Conservation (phyloP, 2,888 invertebrate genomes). For the Andrena hattorfiana region DNA sequence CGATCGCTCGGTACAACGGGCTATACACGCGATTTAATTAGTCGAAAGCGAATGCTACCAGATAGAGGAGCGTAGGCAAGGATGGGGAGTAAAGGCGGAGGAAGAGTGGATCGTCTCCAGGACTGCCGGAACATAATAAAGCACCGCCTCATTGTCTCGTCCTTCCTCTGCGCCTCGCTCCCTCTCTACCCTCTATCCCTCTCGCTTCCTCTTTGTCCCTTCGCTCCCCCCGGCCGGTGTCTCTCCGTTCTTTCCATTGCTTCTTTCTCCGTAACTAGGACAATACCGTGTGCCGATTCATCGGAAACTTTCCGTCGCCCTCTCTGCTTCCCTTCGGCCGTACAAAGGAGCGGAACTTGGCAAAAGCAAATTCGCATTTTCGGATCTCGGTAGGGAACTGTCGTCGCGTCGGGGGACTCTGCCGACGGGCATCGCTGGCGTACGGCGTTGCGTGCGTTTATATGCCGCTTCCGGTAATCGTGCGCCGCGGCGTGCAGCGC, state of each 20-base stretch:
- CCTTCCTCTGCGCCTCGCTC: constrained; percentile 3
- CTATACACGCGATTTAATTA: constrained; percentile 62
- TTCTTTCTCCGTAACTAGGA: constrained; percentile 53
- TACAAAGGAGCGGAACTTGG: constrained; percentile 48
- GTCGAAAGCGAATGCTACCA: constrained; percentile 59
- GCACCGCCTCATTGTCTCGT: constrained; percentile 65
- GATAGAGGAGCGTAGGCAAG: constrained; percentile 23
- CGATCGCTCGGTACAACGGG: constrained; percentile 51
- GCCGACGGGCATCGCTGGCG: background rate
- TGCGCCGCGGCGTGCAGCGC: background rate
- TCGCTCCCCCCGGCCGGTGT: background rate
- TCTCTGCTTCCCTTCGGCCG: background rate
- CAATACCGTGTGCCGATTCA: constrained; percentile 65
- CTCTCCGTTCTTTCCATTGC: constrained; percentile 44
- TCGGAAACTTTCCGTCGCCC: constrained; percentile 57
- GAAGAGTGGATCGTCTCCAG: constrained; percentile 45
- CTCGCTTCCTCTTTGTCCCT: constrained; percentile 2
- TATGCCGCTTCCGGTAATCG: constrained; percentile 15
- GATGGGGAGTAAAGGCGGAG: background rate
- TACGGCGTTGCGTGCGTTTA: background rate
- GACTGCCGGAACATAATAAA: constrained; percentile 65
- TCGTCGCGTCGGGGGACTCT: background rate
- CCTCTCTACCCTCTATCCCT: constrained; percentile 19
- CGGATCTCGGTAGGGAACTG: constrained; percentile 21
- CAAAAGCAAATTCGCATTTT: constrained; percentile 60